Base-by-base conservation (phyloP, 2,888 invertebrate genomes). In the Caenorhabditis virilis region DNA sequence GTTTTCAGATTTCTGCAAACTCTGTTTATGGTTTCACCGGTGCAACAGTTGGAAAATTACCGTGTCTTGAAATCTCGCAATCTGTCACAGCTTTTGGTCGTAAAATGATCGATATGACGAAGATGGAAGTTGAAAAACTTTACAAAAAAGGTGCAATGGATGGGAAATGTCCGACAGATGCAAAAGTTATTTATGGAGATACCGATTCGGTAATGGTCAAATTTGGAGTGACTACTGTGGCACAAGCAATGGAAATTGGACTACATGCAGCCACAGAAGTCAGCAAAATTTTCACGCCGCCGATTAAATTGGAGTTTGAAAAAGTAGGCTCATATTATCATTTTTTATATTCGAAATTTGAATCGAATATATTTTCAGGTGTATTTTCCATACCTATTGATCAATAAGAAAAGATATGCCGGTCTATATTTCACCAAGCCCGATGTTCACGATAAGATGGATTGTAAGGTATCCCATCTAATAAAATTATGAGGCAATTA, bases 141-240 rank as follows among this genome's bases (percentile, higher is more conserved):
- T 81, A 78, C 69, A 81, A 74, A 41, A 74, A 73, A 49, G 82
- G 82, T 20, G 69, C 77, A 23, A 48, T 78, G 50, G 72, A 76
- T 55, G 80, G 78, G 25, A 76, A 76, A 42, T 78, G 78, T 41
- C 74, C 74, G 3, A 51, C 50, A 7, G 78, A 80, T 54, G 82
- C 82, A 1, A 64, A 70, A 49, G 88, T 98, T 7, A 93, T 99
- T 81, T 99, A 99, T 84, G 98, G 98, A 46, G 98, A 99, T 84
- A 99, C 98, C 0, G 98, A 99, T 87, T 99, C 98, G 3, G 98
- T 99, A 5, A 99, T 99, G 98, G 93, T 98, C 9, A 93, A 94
- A 84, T 99, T 99, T 87, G 95, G 95, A 53, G 93, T 93, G 0
- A 90, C 90, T 83, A 89, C 90, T 2, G 88, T 98, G 20, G 91